Evolutionary conservation across 2,888 invertebrate species (phyloP).

Genomic region (Stomorhina lunata): DNA sequence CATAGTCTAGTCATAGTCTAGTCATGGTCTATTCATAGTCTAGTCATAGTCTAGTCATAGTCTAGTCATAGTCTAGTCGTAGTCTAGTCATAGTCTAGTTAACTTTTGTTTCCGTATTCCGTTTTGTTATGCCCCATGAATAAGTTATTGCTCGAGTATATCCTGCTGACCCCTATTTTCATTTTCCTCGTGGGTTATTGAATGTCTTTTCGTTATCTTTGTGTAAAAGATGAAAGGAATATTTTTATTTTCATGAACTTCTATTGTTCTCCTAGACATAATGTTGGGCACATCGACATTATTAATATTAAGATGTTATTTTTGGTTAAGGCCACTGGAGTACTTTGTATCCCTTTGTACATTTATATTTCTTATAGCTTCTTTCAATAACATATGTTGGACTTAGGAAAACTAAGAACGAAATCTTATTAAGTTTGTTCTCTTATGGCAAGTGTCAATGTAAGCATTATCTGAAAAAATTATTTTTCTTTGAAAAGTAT

Average conservation of each 20-base stretch:
- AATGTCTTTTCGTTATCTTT: neutral
- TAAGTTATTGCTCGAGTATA: too few relatives aligned
- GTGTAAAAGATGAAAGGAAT: neutral
- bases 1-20: too few relatives aligned
- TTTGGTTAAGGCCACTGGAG: conserved; percentile 23
- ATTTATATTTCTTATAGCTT: neutral
- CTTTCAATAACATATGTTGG: neutral
- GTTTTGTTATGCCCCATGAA: too few relatives aligned
- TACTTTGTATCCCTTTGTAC: neutral
- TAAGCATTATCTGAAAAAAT: neutral
- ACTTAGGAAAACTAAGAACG: neutral
- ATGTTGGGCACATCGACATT: neutral
- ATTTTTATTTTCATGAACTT: conserved; percentile 15
- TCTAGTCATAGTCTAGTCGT: too few relatives aligned
- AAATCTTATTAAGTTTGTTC: neutral
- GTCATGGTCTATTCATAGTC: too few relatives aligned
- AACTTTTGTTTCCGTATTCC: too few relatives aligned
- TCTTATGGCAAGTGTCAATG: neutral
- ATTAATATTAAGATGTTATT: conserved; percentile 19
- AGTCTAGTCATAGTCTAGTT: too few relatives aligned
- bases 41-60: too few relatives aligned
- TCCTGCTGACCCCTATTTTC: neutral
- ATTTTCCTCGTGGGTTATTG: neutral
- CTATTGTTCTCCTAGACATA: neutral
- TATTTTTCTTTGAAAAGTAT: neutral